Percentiles rank a stretch among this genome's conserved stretches.
Conservation (phyloP, 2,797 vertebrate genomes). For the Leontopithecus rosalia region DNA sequence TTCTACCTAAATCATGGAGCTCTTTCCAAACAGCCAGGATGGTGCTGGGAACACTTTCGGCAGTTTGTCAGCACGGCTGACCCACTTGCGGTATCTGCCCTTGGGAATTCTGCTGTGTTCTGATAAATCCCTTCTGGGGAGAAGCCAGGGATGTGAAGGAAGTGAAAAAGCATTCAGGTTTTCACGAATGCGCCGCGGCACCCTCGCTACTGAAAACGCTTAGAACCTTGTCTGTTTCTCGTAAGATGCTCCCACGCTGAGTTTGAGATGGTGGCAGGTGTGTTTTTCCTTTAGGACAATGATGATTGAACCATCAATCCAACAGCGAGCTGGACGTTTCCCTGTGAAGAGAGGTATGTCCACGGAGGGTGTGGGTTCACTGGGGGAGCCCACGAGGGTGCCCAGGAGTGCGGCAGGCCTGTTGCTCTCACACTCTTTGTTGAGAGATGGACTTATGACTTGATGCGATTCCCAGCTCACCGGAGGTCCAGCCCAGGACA, state of each 20-base stretch:
- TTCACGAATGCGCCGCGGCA: fast-evolving
- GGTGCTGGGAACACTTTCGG: fast-evolving
- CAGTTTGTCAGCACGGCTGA: too few relatives aligned
- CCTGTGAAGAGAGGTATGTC: background rate
- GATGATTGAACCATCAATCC: background rate
- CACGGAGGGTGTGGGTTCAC: background rate
- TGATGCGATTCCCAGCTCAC: fast-evolving
- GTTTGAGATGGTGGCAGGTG: fast-evolving
- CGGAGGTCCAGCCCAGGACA: fast-evolving
- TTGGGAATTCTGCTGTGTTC: background rate
- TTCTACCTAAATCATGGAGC: background rate
- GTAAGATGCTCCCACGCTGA: fast-evolving
- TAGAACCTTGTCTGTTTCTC: background rate
- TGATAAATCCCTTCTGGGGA: background rate
- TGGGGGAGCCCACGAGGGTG: fast-evolving
- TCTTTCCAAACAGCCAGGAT: fast-evolving
- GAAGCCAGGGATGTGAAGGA: background rate
- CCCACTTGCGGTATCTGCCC: background rate
- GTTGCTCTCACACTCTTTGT: fast-evolving
- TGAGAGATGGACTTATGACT: fast-evolving
- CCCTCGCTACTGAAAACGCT: fast-evolving
- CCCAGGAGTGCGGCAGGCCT: fast-evolving
- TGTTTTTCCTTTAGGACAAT: background rate
- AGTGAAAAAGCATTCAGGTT: too few relatives aligned
- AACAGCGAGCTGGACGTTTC: fast-evolving